A percentile compares a stretch with the other conserved stretches of the same genome.
These are phyloP conservation scores for Troides helena DNA, from an alignment of 2,888 invertebrate genomes.

Conservation along the genomic window DNA sequence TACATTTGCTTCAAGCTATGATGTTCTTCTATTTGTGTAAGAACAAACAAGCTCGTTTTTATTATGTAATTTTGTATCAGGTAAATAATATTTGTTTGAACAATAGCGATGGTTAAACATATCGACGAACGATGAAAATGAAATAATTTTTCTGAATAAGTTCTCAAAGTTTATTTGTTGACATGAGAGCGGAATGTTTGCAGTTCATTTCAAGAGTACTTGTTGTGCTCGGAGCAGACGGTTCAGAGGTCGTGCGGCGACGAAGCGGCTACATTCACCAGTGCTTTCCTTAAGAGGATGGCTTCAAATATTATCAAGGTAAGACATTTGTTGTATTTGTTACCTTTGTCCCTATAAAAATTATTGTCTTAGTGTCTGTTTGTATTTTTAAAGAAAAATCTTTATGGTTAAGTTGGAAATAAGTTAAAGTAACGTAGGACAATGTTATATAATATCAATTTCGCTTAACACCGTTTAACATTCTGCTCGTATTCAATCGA, in stretches of 20 bases:
- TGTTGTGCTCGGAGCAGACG: constrained; percentile 87
- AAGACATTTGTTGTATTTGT: too few relatives aligned
- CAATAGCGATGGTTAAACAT: background rate
- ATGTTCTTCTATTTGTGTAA: background rate
- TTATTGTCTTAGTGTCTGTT: too few relatives aligned
- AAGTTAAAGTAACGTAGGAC: too few relatives aligned
- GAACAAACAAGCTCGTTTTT: background rate
- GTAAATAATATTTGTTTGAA: background rate
- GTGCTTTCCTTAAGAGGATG: constrained; percentile 87
- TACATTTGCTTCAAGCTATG: background rate
- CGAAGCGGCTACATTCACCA: constrained; percentile 88
- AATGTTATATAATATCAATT: background rate
- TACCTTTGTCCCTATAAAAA: too few relatives aligned
- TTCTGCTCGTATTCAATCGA: constrained; percentile 48
- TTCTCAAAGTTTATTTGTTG: background rate
- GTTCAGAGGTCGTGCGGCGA: constrained; percentile 86
- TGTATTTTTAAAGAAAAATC: too few relatives aligned
- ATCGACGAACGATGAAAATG: background rate
- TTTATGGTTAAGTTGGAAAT: too few relatives aligned
- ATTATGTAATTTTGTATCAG: background rate
- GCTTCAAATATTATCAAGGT: constrained; percentile 89
- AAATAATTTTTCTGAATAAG: background rate
- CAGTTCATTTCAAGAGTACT: constrained; percentile 90
- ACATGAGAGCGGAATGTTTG: constrained; percentile 47
- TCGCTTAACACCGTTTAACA: constrained; percentile 50